Evolutionary conservation across 2,888 invertebrate species (phyloP), one percentile per base, ranked within the genome.

Genomic region (Lasioglossum marginatum): DNA sequence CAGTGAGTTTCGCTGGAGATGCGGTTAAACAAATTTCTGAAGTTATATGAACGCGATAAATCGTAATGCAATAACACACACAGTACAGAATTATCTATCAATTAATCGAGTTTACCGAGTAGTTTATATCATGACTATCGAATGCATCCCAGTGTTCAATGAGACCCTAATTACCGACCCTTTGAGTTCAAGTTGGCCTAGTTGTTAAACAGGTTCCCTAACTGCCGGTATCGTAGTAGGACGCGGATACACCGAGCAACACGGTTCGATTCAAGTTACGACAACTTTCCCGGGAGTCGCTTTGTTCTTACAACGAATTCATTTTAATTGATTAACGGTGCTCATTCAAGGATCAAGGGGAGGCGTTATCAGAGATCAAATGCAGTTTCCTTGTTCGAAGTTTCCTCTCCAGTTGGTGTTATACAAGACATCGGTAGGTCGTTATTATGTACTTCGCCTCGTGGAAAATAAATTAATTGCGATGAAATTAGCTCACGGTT

Each of bases 161-260:
- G 79, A 76, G 83, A 72, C 72, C 75, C 84, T 79, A 85, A 83
- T 85, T 85, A 83, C 66, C 71, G 52, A n/a, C 70, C 85, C 85
- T 86, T 86, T 86, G 85, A 80, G 77, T 70, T 77, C 70, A 63
- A 70, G 77, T 86, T 86, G 85, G 34, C 79, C 85, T 80, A 86
- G 77, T 86, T 86, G 77, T 77, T 77, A 77, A 84, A 86, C 85
- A 80, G 80, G 74, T 86, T 86, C 63, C 4, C 31, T 45, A 85
- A 85, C 85, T 85, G 34, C 37, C 40, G 57, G 70, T 71, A 84
- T 77, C 73, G 45, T 60, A 60, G 43, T 60, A 19, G 31, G 14
- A 14, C 68, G 40, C 74, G n/a, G 73, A 71, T 74, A 40, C 71
- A n/a, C n/a, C n/a, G 75, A 19, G 16, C 31, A 66, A 66, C 79